phyloP scores from a whole-genome alignment of 2,888 invertebrate genomes.

The Lasioglossum calceatum region DNA sequence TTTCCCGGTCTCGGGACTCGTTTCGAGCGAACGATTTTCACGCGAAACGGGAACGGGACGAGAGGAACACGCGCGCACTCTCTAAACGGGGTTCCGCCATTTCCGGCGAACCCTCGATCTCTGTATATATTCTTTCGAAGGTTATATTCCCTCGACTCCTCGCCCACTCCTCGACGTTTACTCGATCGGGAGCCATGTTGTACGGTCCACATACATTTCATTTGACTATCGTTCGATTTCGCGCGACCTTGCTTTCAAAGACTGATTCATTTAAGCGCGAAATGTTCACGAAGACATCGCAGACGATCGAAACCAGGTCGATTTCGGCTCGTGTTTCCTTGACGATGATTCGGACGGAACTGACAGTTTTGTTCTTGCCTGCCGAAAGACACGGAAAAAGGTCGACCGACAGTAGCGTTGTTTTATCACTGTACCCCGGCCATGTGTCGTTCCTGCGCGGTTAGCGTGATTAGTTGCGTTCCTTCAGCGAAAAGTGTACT shows the following conservation, averaged over 20 bases:
- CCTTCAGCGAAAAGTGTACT: slow-evolving; percentile 13
- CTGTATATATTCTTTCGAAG: slow-evolving; percentile 61
- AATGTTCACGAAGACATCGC: slow-evolving; percentile 31
- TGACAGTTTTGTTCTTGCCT: slow-evolving; percentile 12
- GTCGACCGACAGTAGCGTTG: neutral
- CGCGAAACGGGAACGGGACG: slow-evolving; percentile 18
- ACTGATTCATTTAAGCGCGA: slow-evolving; percentile 75
- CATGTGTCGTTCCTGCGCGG: slow-evolving; percentile 16
- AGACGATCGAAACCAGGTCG: slow-evolving; percentile 24
- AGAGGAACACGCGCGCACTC: slow-evolving; percentile 26
- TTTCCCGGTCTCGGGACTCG: slow-evolving; percentile 45
- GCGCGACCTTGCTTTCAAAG: slow-evolving; percentile 72
- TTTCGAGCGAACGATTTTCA: slow-evolving; percentile 29
- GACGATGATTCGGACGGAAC: neutral
- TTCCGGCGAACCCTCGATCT: slow-evolving; percentile 43
- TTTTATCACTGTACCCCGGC: neutral
- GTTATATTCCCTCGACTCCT: slow-evolving; percentile 48
- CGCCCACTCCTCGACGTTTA: slow-evolving; percentile 35
- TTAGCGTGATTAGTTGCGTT: slow-evolving; percentile 28
- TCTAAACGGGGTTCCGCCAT: slow-evolving; percentile 38
- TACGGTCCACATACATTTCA: slow-evolving; percentile 16
- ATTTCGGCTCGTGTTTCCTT: slow-evolving; percentile 16
- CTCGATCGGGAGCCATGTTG: slow-evolving; percentile 23
- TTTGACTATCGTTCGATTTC: slow-evolving; percentile 36
- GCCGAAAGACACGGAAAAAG: neutral